Evolutionary conservation across 2,797 vertebrate genomes (phyloP), one percentile per base, ranked within the genome.

Genomic region (Erpetoichthys calabaricus): DNA sequence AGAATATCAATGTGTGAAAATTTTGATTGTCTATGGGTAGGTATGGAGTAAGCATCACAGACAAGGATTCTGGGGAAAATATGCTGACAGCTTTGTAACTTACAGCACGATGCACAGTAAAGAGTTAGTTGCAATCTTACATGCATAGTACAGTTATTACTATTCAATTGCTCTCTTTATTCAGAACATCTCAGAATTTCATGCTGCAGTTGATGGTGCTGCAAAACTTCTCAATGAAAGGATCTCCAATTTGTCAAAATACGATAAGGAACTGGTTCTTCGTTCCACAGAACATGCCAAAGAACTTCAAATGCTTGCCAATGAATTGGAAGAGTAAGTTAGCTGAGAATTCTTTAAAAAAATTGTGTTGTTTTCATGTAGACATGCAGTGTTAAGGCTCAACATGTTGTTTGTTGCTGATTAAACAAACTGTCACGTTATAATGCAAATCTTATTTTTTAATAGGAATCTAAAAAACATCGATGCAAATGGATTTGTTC

Each of bases 151-250:
- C 2, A 25, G 25, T 25, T 25, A 25, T 25, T 25, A 25, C 25
- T 25, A 25, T 25, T 25, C 25, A 25, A 25, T 25, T 25, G 25
- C 25, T 25, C 25, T 25, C 52, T 53, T 53, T 49, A 41, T 66
- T 60, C 65, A 99, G 95, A 93, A 90, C 3, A 78, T 82, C 55
- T 89, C 83, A 0, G 73, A 83, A 45, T 86, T 91, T 74, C 91
- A 92, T 4, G 94, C 95, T 42, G 87, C 89, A 61, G 88, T 99
- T 62, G 94, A 99, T 47, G 94, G 95, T 7, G 94, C 91, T 1
- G 73, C 73, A 65, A 75, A 71, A 50, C 82, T 79, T 61, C 68
- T 99, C 67, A 79, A 68, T 59, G 82, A 86, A 59, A 91, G 87
- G 73, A 73, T 79, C 1, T 83, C 86, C 70, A 87, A 84, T 42